Percentiles rank a stretch among this genome's conserved stretches.
Conservation (phyloP, 2,113 vertebrate species). For the Sprattus sprattus region DNA sequence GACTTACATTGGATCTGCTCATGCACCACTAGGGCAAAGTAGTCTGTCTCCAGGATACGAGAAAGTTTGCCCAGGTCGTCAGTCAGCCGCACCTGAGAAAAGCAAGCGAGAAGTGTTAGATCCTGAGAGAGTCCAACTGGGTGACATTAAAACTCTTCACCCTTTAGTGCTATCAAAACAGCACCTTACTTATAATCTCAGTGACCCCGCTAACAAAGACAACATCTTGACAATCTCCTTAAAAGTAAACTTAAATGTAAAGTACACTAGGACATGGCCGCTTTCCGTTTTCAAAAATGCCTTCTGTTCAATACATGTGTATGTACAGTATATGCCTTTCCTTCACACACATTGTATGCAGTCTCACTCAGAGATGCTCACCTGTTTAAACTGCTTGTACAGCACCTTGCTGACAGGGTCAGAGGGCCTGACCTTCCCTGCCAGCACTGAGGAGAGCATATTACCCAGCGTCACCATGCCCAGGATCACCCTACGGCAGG, state of each 20-base stretch:
- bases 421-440: slow-evolving; percentile 75
- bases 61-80: slow-evolving; percentile 83
- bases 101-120: slow-evolving; percentile 20
- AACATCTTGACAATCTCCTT: neutral
- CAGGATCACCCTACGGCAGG: slow-evolving; percentile 68
- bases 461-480: slow-evolving; percentile 85
- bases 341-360: neutral
- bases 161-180: neutral
- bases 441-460: slow-evolving; percentile 81
- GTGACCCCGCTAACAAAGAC: neutral
- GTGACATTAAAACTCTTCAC: neutral
- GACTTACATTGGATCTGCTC: slow-evolving; percentile 83
- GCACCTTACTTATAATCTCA: neutral
- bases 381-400: slow-evolving; percentile 83
- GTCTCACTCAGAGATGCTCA: slow-evolving; percentile 44
- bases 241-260: too few relatives aligned
- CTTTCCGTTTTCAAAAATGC: neutral
- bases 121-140: neutral
- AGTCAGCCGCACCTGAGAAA: slow-evolving; percentile 68
- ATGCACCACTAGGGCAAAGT: slow-evolving; percentile 83
- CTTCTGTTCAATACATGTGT: neutral
- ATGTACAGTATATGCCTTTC: neutral
- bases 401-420: slow-evolving; percentile 78
- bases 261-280: neutral
- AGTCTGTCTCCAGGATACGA: slow-evolving; percentile 77